Conservation (phyloP, 2,113 vertebrate species). For the Motacilla tschutschensis region DNA sequence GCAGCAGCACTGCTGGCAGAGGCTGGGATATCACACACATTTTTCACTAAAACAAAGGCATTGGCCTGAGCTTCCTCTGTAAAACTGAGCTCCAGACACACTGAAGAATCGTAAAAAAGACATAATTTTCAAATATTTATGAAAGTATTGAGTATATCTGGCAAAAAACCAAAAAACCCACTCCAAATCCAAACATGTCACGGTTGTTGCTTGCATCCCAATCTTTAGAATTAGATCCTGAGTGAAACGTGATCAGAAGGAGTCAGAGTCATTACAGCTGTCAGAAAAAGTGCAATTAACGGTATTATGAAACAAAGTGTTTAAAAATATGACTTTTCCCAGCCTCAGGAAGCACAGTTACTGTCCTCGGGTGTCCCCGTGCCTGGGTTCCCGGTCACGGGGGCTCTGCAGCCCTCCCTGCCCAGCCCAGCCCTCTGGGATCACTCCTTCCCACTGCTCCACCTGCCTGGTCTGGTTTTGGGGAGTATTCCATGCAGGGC, state of each 20-base stretch:
- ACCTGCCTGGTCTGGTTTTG: background rate
- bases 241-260: background rate
- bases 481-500: background rate
- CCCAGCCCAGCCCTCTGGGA: background rate
- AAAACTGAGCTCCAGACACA: background rate
- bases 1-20: background rate
- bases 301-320: background rate
- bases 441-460: background rate
- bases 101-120: background rate
- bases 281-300: background rate
- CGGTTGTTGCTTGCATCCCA: background rate
- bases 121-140: background rate
- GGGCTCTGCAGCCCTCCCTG: background rate
- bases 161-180: background rate
- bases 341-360: background rate
- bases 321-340: background rate
- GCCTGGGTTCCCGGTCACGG: fast-evolving
- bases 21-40: background rate
- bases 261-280: background rate
- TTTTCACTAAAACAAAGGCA: background rate
- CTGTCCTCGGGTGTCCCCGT: background rate
- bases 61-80: background rate
- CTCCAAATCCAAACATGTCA: background rate
- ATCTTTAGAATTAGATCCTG: background rate
- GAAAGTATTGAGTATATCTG: background rate